These are phyloP conservation scores for Cololabis saira DNA, from an alignment of 2,113 vertebrate species.

Conservation along the genomic window DNA sequence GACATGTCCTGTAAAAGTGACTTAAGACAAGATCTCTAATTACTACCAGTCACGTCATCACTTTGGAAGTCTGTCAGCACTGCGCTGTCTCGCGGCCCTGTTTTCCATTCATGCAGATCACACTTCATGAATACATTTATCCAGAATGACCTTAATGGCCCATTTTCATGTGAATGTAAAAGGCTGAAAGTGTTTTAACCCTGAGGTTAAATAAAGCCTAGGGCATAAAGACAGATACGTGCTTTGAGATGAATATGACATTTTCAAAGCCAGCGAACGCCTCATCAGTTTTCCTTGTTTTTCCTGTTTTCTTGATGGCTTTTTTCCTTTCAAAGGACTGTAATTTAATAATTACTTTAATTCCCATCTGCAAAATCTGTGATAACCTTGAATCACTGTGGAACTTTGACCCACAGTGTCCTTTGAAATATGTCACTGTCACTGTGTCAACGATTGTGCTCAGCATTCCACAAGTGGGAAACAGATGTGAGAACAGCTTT, in stretches of 20 bases:
- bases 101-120: conserved; percentile 64
- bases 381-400: conserved; percentile 50
- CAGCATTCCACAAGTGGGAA: conserved; percentile 42
- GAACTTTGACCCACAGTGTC: conserved; percentile 37
- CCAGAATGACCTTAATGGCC: conserved; percentile 69
- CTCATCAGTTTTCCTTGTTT: conserved; percentile 62
- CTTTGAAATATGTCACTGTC: conserved; percentile 1
- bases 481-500: conserved; percentile 2
- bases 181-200: conserved; percentile 63
- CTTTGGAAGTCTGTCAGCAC: conserved; percentile 34
- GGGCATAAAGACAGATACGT: conserved; percentile 53
- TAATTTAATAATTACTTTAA: conserved; percentile 39
- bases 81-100: conserved; percentile 33
- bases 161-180: conserved; percentile 64
- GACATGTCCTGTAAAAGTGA: conserved; percentile 67
- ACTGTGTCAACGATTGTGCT: conserved; percentile 16
- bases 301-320: conserved; percentile 60
- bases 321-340: conserved; percentile 55
- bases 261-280: conserved; percentile 39
- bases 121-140: conserved; percentile 75
- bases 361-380: conserved; percentile 56
- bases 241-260: conserved; percentile 39
- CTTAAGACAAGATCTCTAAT: conserved; percentile 70
- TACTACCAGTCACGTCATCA: conserved; percentile 67
- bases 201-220: conserved; percentile 70